These are phyloP conservation scores for Dasyurus viverrinus DNA, from an alignment of 2,113 vertebrate genomes.

Conservation along the genomic window DNA sequence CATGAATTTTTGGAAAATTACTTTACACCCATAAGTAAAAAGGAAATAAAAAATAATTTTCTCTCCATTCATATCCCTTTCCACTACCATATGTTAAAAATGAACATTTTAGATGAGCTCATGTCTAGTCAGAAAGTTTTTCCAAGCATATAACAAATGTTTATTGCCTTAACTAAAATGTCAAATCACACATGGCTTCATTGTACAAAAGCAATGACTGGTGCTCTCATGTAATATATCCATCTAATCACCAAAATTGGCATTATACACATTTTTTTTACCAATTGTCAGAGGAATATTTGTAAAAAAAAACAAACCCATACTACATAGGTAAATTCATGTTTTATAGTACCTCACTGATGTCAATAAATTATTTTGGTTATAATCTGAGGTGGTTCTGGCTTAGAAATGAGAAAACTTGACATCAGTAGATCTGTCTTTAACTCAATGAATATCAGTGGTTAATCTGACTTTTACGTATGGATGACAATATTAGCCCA, in stretches of 20 bases:
- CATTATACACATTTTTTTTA: conserved; percentile 52
- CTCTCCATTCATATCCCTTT: conserved; percentile 72
- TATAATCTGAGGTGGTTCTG: not conserved
- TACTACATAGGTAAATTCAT: not conserved
- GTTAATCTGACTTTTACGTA: not conserved
- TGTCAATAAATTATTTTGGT: not conserved
- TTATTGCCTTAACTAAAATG: conserved; percentile 79
- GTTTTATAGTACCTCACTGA: not conserved
- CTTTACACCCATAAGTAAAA: conserved; percentile 76
- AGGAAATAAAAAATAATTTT: conserved; percentile 73
- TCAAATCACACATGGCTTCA: conserved; percentile 80
- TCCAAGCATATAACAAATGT: conserved; percentile 80
- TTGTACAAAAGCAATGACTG: conserved; percentile 75
- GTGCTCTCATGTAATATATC: conserved; percentile 72
- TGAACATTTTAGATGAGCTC: conserved; percentile 79
- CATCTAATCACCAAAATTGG: conserved; percentile 78
- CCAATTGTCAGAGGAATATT: conserved; percentile 46
- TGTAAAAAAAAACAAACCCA: not conserved
- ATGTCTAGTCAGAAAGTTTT: conserved; percentile 79
- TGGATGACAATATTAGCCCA: not conserved
- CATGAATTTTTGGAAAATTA: conserved; percentile 77
- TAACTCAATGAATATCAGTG: not conserved
- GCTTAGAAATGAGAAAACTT: not conserved
- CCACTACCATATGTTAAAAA: conserved; percentile 75
- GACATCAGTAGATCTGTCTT: not conserved